Evolutionary conservation across 2,113 vertebrate species (phyloP).

Genomic region (Hydrolagus affinis): DNA sequence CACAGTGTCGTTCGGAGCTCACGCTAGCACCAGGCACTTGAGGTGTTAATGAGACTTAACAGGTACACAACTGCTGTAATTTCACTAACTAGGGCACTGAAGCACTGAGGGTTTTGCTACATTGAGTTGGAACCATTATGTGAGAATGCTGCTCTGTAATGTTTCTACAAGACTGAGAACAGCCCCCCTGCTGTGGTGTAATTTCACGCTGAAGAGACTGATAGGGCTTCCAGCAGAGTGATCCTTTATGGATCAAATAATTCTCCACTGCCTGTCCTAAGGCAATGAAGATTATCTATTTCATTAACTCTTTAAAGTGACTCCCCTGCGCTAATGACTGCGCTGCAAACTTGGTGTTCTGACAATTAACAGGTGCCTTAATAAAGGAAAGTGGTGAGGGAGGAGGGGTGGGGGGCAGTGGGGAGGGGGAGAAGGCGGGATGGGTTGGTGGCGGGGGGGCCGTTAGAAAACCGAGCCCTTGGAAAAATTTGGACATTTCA

Average conservation of each 20-base stretch:
- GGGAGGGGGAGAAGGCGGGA: too few relatives aligned
- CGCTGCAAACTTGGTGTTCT: not conserved
- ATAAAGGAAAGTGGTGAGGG: not conserved
- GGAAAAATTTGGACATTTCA: not conserved
- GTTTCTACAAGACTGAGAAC: slow-evolving; percentile 54
- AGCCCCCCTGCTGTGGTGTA: slow-evolving; percentile 61
- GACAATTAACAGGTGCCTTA: not conserved
- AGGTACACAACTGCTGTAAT: not conserved
- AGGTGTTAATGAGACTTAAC: not conserved
- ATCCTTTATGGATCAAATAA: slow-evolving; percentile 76
- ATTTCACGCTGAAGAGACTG: slow-evolving; percentile 70
- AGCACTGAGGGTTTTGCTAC: slow-evolving; percentile 20
- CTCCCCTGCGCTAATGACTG: not conserved
- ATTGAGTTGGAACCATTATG: slow-evolving; percentile 29
- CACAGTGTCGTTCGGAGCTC: not conserved
- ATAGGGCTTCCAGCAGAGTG: slow-evolving; percentile 64
- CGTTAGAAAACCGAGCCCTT: not conserved
- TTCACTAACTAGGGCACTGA: slow-evolving; percentile 11
- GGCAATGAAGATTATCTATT: slow-evolving; percentile 33
- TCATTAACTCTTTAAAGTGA: slow-evolving; percentile 32
- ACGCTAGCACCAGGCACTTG: not conserved
- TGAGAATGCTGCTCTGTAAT: slow-evolving; percentile 48
- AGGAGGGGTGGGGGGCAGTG: not conserved
- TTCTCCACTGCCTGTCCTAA: slow-evolving; percentile 39
- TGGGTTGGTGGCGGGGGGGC: too few relatives aligned